Base-by-base conservation (phyloP, 2,888 invertebrate species). In the Agrochola lychnidis region DNA sequence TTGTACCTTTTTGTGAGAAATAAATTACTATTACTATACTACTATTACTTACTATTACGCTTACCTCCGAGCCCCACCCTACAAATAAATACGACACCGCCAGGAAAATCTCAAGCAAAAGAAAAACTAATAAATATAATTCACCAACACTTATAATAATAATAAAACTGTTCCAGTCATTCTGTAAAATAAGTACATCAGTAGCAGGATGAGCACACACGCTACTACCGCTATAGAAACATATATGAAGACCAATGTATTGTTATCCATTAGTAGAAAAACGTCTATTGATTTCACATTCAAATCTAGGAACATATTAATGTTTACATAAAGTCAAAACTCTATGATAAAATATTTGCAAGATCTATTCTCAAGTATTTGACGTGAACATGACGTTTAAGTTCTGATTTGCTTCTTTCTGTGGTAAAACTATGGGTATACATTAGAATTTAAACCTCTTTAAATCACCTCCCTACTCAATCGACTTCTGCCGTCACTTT, bases 191-290 rank as follows among this genome's bases (percentile, higher is more conserved):
- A 74, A 53, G 48, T 73, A 79, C 2, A 85, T 0, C 14, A 82
- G 0, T 0, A 76, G 0, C 0, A 66, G 0, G 12, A 73, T 25
- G 19, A 73, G 36, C 30, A 63, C 45, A 0, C 57, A 19, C 2
- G 42, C 56, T 36, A 84, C 12, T 36, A 84, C 12, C 0, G 5
- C 25, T 0, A n/a, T 0, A 9, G 14, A 64, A 4, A 68, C 6
- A 12, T 53, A 72, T 0, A 83, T 0, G 0, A 71, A 30, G 4
- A 69, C 45, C 9, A 53, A 16, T 22, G 62, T 36, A 40, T 76
- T 36, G 5, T 74, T 53, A 3, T 84, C 85, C 85, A 84, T 84
- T 56, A 70, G 12, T 14, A 57, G 5, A 10, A 70, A 84, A 19
- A 79, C 30, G 14, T 73, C 61, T 14, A 83, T 64, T 16, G 79